Evolutionary conservation across 2,113 vertebrate species (phyloP), one percentile per base, ranked within the genome.

Genomic region (Elaphurus davidianus): DNA sequence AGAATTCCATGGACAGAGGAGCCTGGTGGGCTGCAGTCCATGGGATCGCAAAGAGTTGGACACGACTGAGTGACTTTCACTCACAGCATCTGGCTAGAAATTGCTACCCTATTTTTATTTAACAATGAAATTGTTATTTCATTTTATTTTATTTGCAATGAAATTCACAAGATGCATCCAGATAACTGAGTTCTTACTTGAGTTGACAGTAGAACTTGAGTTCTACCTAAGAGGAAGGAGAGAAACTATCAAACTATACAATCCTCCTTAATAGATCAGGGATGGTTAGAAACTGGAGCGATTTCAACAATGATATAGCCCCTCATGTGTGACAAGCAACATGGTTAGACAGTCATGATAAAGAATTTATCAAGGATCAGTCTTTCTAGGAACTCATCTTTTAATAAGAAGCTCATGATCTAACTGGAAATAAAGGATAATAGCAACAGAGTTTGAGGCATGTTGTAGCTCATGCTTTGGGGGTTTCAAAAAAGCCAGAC

Each of bases 71-170:
- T 0, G 0, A 40, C 10, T 74, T 19, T 74, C 36, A 40, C 5
- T 74, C 67, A 28, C 10, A 47, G 54, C 3, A 1, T 85, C 14
- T 33, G 54, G 27, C 47, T 60, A 5, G 40, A 97, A 90, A 92
- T 28, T 47, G 33, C 89, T 60, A 28, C 28, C 21, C 14, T 82
- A 54, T 36, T 88, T 95, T 91, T 60, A 84, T 87, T 96, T 47
- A 57, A 74, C 16, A 50, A 50, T 13, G 47, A 13, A 50, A 50
- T 50, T 50, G 47, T 3, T 50, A 13, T 13, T 50, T 50, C 47
- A 50, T 50, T 50, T 50, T 50, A 50, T 50, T 50, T 50, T 76
- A 45, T 76, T 95, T 87, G 74, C n/a, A 78, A 23, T 59, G 50
- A 89, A 85, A 85, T 89, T 55, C 40, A 74, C 45, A 60, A 85